Evolutionary conservation across 2,113 vertebrate genomes (phyloP), one percentile per base, ranked within the genome.

Genomic region (Pteropus alecto): DNA sequence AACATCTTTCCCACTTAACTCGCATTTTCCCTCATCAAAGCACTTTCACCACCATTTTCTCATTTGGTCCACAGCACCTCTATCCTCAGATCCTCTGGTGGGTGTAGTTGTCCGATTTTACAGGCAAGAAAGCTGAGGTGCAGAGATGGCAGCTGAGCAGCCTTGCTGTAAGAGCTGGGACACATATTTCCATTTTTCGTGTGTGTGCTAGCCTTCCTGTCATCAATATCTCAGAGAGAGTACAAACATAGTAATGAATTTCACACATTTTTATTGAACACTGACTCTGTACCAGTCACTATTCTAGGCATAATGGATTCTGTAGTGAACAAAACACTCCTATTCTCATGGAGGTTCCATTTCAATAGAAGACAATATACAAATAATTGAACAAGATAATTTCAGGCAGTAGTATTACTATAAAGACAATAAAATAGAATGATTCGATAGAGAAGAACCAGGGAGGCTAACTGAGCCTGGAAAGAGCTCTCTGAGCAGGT

Each of bases 1-100:
- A 84, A 84, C 93, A 87, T 96, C 87, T 84, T 92, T 79, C 94
- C 68, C 96, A 96, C 95, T 97, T 79, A 95, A 93, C 96, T 97
- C 24, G 1, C n/a, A 61, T 96, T 93, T 95, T 93, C 96, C 84
- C 97, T 93, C 61, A 9, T 90, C 94, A 74, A 84, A 96, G 84
- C 71, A 60, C 74, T 87, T 71, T 84, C 38, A 1, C 74, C 90
- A 96, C 86, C 70, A 28, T 87, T 83, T 93, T 81, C 92, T 96
- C 60, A 4, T 35, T 60, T 65, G 79, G 63, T 46, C 78, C 73
- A 38, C 51, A 30, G 78, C 76, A 41, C 28, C 58, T 90, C 60
- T 61, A 24, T 43, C 21, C 68, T 43, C 43, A 22, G 73, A 26
- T 63, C 41, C 63, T 73, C 71, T 46, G 14, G 16, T 65, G 83